These are phyloP conservation scores for Rhinichthys klamathensis DNA, from an alignment of 2,113 vertebrate genomes.

Conservation along the genomic window DNA sequence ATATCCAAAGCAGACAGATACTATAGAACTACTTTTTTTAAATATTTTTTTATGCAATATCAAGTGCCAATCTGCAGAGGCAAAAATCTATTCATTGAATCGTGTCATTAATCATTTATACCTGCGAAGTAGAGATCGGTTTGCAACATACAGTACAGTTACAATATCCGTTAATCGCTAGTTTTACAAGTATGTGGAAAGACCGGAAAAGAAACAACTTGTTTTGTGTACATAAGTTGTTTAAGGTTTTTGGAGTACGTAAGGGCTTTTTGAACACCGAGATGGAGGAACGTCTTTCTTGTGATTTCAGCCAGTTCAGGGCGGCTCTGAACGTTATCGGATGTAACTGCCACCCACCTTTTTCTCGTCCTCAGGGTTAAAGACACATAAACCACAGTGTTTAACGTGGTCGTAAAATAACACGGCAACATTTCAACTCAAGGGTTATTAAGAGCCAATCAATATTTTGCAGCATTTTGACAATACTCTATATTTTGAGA, in stretches of 20 bases:
- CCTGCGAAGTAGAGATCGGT: not conserved
- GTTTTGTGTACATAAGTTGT: not conserved
- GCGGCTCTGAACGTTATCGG: not conserved
- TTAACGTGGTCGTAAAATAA: not conserved
- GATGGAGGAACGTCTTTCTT: slow-evolving; percentile 11
- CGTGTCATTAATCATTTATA: not conserved
- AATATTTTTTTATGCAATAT: not conserved
- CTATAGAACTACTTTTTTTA: not conserved
- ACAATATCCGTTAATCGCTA: not conserved
- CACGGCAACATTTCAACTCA: not conserved
- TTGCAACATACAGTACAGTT: not conserved
- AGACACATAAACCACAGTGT: not conserved
- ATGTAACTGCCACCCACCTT: slow-evolving; percentile 3
- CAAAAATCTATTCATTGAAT: not conserved
- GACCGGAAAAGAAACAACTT: not conserved
- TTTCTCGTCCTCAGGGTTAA: slow-evolving; percentile 8
- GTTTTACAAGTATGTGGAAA: too few species aligned
- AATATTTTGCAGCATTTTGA: not conserved
- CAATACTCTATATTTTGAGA: not conserved
- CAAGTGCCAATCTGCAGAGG: too few species aligned
- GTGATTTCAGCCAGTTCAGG: slow-evolving; percentile 15
- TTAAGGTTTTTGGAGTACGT: not conserved
- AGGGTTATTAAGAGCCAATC: not conserved
- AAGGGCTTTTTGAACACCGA: not conserved
- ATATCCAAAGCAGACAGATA: not conserved